Evolutionary conservation across 53 echinoderm and acorn worm genomes (phyloP), one percentile per base, ranked within the genome.

Genomic region (Zoroaster sp.): DNA sequence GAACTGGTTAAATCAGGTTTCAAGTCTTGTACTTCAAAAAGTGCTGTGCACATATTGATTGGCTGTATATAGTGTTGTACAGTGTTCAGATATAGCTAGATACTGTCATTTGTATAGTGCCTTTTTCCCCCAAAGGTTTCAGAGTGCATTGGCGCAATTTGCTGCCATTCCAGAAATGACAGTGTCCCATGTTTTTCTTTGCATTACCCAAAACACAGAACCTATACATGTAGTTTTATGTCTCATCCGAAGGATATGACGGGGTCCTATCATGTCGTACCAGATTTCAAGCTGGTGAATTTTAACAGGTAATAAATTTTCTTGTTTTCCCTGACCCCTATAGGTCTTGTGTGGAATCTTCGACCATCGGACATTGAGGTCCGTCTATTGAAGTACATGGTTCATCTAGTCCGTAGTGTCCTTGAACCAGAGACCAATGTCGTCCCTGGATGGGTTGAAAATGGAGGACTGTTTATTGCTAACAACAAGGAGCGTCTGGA

Each of bases 401-500:
- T 83, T 21, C 86, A 92, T 23, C 91, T 97, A 0, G 75, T 95
- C 15, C 35, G 91, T 41, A 73, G 88, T 40, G 94, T 95, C n/a
- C 89, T 97, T 5, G 97, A 97, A 74, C 40, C 88, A 63, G 97
- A 97, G 85, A 95, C 97, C 0, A 95, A 95, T 3, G 71, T 97
- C 4, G 92, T 86, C 8, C 95, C 97, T 14, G 97, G 97, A 21
- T 97, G 95, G 95, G 94, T 92, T 36, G 82, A 95, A 34, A 97
- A 97, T 66, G 97, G 97, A 43, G 97, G 97, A 18, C 53, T 97
- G 5, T 97, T 95, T 55, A 90, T 95, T 3, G 97, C 97, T 66
- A 94, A 94, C 14, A 97, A 92, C 49, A 97, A 97, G 75, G 97
- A 97, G 72, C 70, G 97, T 11, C 73, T 97, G 15, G 97, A 97